Conservation (phyloP, 2,888 invertebrate genomes). For the Latrodectus elegans region DNA sequence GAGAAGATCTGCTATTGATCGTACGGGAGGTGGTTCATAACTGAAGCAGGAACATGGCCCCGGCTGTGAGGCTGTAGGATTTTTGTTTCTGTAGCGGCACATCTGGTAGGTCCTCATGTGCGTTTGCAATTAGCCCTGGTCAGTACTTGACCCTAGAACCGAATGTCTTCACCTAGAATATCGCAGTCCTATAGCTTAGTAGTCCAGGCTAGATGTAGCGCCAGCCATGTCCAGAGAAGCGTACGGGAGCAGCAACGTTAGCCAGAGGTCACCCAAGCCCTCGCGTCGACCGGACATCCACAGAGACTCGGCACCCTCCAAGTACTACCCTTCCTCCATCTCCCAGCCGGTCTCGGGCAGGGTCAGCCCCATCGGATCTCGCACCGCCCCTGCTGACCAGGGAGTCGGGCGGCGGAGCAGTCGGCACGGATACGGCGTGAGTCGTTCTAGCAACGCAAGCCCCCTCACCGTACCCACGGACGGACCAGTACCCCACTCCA, state of each 20-base stretch:
- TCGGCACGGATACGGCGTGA: slow-evolving; percentile 67
- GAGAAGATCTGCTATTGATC: slow-evolving; percentile 41
- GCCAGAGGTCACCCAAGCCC: slow-evolving; percentile 66
- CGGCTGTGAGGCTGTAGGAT: slow-evolving; percentile 11
- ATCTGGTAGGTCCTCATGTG: background rate
- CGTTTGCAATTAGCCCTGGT: background rate
- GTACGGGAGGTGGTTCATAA: slow-evolving; percentile 7
- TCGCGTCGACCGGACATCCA: slow-evolving; percentile 41
- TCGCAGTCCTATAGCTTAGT: slow-evolving; percentile 54
- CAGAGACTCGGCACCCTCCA: slow-evolving; percentile 21
- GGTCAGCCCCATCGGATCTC: slow-evolving; percentile 65
- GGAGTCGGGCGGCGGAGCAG: slow-evolving; percentile 46
- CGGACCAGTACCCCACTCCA: slow-evolving; percentile 69
- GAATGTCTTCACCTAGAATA: slow-evolving; percentile 49
- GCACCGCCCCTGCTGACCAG: slow-evolving; percentile 40
- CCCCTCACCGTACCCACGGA: slow-evolving; percentile 70
- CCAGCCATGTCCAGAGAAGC: slow-evolving; percentile 67
- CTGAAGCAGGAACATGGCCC: slow-evolving; percentile 47
- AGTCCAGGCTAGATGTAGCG: slow-evolving; percentile 51
- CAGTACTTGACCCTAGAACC: slow-evolving; percentile 23
- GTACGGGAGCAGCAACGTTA: slow-evolving; percentile 64
- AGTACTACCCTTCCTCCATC: slow-evolving; percentile 67
- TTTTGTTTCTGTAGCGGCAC: background rate
- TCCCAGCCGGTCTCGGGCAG: slow-evolving; percentile 70
- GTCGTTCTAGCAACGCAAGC: slow-evolving; percentile 71